Evolutionary conservation across 37 sponge, comb jelly and placozoan species (phyloP).

Genomic region (Halichondria panicea): DNA sequence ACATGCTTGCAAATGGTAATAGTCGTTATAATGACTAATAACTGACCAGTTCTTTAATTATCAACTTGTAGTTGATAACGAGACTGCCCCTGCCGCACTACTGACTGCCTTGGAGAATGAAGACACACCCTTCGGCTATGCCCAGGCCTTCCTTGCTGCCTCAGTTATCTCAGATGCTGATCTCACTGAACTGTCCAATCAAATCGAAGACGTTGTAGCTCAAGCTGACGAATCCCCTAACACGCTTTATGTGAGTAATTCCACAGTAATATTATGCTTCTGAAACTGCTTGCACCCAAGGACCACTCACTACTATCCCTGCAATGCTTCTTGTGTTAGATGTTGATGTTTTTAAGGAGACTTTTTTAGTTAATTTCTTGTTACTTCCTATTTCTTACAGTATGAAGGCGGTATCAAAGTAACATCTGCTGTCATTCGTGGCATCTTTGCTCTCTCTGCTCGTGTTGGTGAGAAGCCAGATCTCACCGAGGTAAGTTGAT

Average conservation of each 20-base stretch:
- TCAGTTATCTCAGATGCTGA: conserved; percentile 32
- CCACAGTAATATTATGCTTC: not conserved
- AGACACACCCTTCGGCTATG: conserved; percentile 45
- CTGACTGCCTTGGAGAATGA: conserved; percentile 54
- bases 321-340: not conserved
- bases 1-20: not conserved
- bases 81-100: conserved; percentile 21
- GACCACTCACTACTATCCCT: not conserved
- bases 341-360: not conserved
- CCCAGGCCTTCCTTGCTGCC: conserved; percentile 40
- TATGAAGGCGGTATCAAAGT: conserved; percentile 53
- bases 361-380: not conserved
- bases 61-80: conserved; percentile 35
- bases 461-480: conserved; percentile 17
- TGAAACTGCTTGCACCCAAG: not conserved
- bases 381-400: conserved; percentile 17
- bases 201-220: conserved; percentile 68
- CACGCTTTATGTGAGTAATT: conserved; percentile 58
- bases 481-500: conserved; percentile 32
- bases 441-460: conserved; percentile 46
- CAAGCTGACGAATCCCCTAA: conserved; percentile 67
- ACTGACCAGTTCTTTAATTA: not conserved
- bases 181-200: conserved; percentile 48
- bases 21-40: not conserved
- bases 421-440: conserved; percentile 46